Percentiles rank a stretch among this genome's conserved stretches.
Evolutionary conservation across 2,888 invertebrate species (phyloP).

Genomic region (Lymantria dispar): DNA sequence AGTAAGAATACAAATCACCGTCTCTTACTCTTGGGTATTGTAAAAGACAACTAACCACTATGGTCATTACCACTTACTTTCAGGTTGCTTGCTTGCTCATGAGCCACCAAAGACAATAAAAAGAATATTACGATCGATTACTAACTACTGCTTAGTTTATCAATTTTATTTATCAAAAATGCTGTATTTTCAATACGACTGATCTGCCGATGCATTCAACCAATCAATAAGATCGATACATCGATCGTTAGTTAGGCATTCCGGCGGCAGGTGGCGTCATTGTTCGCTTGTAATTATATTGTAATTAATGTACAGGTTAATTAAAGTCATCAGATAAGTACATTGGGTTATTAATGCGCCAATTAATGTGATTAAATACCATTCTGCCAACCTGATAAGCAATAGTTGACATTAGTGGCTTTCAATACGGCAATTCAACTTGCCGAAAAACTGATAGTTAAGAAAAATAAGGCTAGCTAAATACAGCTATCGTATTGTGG

Average conservation of each 20-base stretch:
- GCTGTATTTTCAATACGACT: conserved; percentile 39
- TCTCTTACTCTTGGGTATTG: too few relatives aligned
- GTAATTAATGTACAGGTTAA: conserved; percentile 75
- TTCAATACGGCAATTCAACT: not conserved
- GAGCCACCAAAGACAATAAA: too few relatives aligned
- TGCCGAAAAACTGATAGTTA: not conserved
- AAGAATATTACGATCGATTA: too few relatives aligned
- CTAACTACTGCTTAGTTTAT: too few relatives aligned
- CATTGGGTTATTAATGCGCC: conserved; percentile 64
- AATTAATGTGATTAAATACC: conserved; percentile 66
- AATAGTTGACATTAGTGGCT: not conserved
- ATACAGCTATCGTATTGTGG: too few relatives aligned
- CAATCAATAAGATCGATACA: conserved; percentile 54
- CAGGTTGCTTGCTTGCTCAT: too few relatives aligned
- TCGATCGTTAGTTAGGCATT: conserved; percentile 31
- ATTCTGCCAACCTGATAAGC: conserved; percentile 10
- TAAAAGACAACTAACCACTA: too few relatives aligned
- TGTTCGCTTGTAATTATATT: conserved; percentile 63
- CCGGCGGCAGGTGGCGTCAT: conserved; percentile 14
- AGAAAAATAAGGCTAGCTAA: too few relatives aligned
- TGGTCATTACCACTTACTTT: too few relatives aligned
- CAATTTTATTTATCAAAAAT: not conserved
- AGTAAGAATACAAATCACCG: too few relatives aligned
- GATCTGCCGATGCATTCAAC: conserved; percentile 44
- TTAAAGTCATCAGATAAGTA: conserved; percentile 70